Base-by-base conservation (phyloP, 2,113 vertebrate species). In the Myocastor coypus region DNA sequence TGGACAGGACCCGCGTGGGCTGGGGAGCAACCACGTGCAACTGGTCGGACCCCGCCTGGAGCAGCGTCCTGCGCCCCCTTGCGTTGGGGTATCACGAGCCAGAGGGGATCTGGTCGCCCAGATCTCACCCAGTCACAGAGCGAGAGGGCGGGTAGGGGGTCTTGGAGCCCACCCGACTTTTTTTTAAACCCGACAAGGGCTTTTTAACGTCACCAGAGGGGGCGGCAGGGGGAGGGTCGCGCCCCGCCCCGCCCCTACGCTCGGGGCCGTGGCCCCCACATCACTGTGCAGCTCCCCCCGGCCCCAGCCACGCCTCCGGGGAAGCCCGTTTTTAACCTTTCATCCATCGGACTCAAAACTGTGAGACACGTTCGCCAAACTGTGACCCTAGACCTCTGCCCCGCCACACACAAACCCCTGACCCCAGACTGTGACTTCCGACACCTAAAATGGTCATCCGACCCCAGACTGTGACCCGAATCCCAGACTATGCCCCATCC, bases 361-460 rank as follows among this genome's bases (percentile, higher is more conserved):
- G 97, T 98, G 97, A 98, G 94, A 97, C 89, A 75, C 89, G 81
- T 96, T 97, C 42, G 89, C 97, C 97, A 98, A 97, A 98, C 97
- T 98, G 97, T 97, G 97, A 98, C 92, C 95, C 96, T 95, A 96
- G 95, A 97, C 94, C 93, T 97, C 68, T 89, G 96, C 92, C 97
- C 97, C 87, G 90, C 96, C 97, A 94, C 95, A 97, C 95, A 96
- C 68, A 96, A 96, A 82, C 81, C 97, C 96, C 95, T 87, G 97
- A 97, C 97, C 97, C 97, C 97, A 97, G 97, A 98, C 97, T 98
- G 97, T 98, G 97, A 97, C 95, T 91, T 97, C 97, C 92, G 61
- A 97, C 87, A 94, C 97, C 95, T 83, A 59, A 95, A 96, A 94
- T 94, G 77, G 91, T 97, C 95, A 94, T 94, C 96, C 42, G 97